These are phyloP conservation scores for Esox lucius DNA, from an alignment of 2,797 vertebrate species.

Conservation along the genomic window DNA sequence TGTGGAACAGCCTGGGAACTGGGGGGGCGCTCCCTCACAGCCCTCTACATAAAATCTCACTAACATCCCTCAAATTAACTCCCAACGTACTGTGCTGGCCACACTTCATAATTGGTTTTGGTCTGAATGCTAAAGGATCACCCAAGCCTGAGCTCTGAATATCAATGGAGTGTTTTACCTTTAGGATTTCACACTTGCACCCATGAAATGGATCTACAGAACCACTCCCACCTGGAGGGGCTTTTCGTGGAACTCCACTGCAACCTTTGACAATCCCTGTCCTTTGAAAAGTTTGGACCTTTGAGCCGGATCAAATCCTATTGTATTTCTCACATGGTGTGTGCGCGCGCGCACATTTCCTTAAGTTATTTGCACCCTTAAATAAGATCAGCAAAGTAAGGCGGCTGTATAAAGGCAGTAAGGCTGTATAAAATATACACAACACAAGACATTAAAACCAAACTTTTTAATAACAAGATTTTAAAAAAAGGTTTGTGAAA, in stretches of 20 bases:
- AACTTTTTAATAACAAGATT: too few relatives aligned
- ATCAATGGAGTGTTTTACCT: not conserved
- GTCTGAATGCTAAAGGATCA: not conserved
- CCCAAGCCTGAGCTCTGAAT: not conserved
- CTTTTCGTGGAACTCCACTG: not conserved
- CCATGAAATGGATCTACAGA: not conserved
- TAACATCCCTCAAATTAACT: not conserved
- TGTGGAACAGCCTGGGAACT: not conserved
- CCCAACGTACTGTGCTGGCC: not conserved
- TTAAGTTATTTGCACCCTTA: too few relatives aligned
- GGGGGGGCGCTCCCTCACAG: not conserved
- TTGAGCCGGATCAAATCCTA: not conserved
- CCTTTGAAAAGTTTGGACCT: not conserved
- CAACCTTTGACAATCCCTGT: not conserved
- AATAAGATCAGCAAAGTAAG: too few relatives aligned
- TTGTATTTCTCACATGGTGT: too few relatives aligned
- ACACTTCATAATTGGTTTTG: not conserved
- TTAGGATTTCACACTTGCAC: not conserved
- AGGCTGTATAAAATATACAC: too few relatives aligned
- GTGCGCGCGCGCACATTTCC: too few relatives aligned
- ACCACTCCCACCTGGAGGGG: not conserved
- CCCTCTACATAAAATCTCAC: not conserved
- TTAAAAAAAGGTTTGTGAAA: too few relatives aligned
- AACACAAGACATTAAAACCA: too few relatives aligned
- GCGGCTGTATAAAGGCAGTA: too few relatives aligned